Percentiles rank a stretch among this genome's conserved stretches.
These are phyloP conservation scores for Ochropleura leucogaster DNA, from an alignment of 2,888 invertebrate species.

Conservation along the genomic window DNA sequence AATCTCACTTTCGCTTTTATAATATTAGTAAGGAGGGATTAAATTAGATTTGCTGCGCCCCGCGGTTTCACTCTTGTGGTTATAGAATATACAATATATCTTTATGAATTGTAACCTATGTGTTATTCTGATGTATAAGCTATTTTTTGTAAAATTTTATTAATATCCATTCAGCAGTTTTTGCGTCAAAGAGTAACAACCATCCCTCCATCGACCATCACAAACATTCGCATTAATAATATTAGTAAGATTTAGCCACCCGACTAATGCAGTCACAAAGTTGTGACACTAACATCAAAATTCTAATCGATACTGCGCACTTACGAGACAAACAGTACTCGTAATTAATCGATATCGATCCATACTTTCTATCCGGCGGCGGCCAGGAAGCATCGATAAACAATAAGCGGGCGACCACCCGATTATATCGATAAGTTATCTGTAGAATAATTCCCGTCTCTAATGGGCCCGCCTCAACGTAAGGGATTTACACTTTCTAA, in stretches of 20 bases:
- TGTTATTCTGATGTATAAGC: too few species aligned
- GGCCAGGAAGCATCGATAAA: conserved; percentile 85
- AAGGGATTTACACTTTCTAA: conserved; percentile 90
- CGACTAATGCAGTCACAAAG: conserved; percentile 57
- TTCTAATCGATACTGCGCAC: conserved; percentile 81
- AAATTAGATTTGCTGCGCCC: too few species aligned
- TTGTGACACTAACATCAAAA: conserved; percentile 60
- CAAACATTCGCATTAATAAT: too few species aligned
- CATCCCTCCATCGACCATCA: too few species aligned
- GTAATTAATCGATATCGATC: conserved; percentile 87
- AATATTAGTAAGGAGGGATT: too few species aligned
- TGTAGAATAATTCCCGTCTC: conserved; percentile 83
- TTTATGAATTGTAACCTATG: too few species aligned
- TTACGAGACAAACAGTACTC: conserved; percentile 81
- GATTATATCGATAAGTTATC: conserved; percentile 88
- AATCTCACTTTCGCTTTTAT: too few species aligned
- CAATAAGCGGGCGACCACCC: conserved; percentile 86
- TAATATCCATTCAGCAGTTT: too few species aligned
- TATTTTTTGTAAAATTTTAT: too few species aligned
- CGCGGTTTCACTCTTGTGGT: too few species aligned
- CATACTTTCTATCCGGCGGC: conserved; percentile 79
- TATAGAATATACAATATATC: too few species aligned
- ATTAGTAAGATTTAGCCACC: not conserved
- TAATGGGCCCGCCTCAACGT: conserved; percentile 86
- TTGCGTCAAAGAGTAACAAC: too few species aligned